phyloP scores from a whole-genome alignment of 1,140 invertebrate species.

The Melitaea cinxia region DNA sequence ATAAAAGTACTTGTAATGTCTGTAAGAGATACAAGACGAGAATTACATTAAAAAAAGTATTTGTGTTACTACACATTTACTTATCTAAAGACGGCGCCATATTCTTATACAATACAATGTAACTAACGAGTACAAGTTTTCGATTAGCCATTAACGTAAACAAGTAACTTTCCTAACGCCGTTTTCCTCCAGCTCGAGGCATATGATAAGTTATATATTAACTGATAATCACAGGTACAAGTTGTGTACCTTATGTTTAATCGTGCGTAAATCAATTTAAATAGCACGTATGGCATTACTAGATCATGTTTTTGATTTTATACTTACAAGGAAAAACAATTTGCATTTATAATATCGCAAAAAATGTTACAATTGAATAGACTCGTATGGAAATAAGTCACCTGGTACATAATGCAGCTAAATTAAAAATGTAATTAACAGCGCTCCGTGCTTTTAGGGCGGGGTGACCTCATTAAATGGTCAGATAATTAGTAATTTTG shows the following conservation, averaged over 20 bases:
- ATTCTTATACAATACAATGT: neutral
- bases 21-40: too few relatives aligned
- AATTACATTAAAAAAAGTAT: too few relatives aligned
- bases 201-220: conserved; percentile 14
- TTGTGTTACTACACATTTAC: too few relatives aligned
- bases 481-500: conserved; percentile 68
- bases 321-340: neutral
- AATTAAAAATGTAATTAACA: conserved; percentile 64
- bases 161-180: conserved; percentile 6
- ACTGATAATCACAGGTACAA: conserved; percentile 14
- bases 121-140: neutral
- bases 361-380: neutral
- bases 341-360: neutral
- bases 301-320: conserved; percentile 1
- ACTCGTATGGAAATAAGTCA: conserved; percentile 4
- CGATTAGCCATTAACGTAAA: neutral
- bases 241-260: conserved; percentile 9
- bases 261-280: conserved; percentile 14
- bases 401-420: conserved; percentile 37
- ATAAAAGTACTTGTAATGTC: too few relatives aligned
- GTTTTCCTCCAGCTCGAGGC: conserved; percentile 21
- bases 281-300: neutral
- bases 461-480: conserved; percentile 60
- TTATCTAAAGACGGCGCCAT: too few relatives aligned
- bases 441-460: conserved; percentile 37